Evolutionary conservation across 2,797 vertebrate species (phyloP).

Genomic region (Eupleurogrammus muticus): DNA sequence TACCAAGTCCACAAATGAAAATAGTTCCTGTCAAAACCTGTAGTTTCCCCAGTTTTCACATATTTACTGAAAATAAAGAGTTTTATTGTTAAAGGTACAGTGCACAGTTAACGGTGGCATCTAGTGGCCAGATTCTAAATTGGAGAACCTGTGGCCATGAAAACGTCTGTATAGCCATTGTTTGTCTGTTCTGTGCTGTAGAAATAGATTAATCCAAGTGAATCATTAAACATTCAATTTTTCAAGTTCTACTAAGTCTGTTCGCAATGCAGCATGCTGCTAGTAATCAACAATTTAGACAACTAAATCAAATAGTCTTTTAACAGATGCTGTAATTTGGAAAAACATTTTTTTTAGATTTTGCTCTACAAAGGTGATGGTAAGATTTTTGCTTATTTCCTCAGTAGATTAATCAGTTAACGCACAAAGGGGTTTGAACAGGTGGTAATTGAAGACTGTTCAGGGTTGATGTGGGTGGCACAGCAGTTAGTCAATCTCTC

Average conservation of each 20-base stretch:
- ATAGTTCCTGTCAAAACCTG: not conserved
- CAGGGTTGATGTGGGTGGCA: conserved; percentile 54
- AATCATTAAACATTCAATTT: too few species aligned
- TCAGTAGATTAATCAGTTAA: not conserved
- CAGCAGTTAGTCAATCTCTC: conserved; percentile 64
- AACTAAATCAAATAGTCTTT: not conserved
- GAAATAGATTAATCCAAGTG: too few species aligned
- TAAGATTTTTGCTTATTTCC: too few species aligned
- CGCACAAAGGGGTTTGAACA: conserved; percentile 41
- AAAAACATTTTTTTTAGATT: too few species aligned
- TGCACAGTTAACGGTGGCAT: too few species aligned
- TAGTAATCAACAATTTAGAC: not conserved
- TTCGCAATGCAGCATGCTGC: not conserved
- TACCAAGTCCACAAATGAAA: not conserved
- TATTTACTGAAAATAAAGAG: not conserved
- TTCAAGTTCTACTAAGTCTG: too few species aligned
- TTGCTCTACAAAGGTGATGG: too few species aligned
- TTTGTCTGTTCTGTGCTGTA: too few species aligned
- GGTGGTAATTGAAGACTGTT: conserved; percentile 47
- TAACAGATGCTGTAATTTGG: not conserved
- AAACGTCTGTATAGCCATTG: too few species aligned
- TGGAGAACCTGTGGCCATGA: too few species aligned
- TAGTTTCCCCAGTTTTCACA: not conserved
- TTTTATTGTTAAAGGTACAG: too few species aligned
- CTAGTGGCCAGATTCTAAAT: too few species aligned